Percentiles rank a stretch among this genome's conserved stretches.
phyloP scores from a whole-genome alignment of 2,888 invertebrate species.

The Thalpophila matura region DNA sequence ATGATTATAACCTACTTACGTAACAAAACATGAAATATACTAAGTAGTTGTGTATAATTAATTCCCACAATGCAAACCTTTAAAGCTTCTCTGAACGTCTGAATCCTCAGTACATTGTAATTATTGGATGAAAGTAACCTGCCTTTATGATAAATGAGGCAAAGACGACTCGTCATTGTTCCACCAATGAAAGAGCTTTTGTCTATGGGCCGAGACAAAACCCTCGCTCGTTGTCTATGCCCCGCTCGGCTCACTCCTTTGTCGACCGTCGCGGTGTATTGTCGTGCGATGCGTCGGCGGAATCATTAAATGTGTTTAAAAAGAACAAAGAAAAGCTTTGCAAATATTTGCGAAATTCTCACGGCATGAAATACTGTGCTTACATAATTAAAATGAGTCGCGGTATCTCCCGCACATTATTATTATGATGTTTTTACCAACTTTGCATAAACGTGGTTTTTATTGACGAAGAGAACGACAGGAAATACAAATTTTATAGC shows the following conservation, averaged over 20 bases:
- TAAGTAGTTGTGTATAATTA: constrained; percentile 81
- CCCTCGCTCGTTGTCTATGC: constrained; percentile 85
- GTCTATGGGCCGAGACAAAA: constrained; percentile 87
- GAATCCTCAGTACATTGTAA: constrained; percentile 85
- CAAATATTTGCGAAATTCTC: constrained; percentile 85
- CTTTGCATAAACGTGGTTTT: constrained; percentile 58
- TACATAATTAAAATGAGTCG: constrained; percentile 55
- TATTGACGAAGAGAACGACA: constrained; percentile 51
- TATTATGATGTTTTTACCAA: constrained; percentile 38
- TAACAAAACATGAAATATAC: constrained; percentile 76
- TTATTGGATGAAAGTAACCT: constrained; percentile 90
- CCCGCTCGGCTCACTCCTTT: constrained; percentile 81
- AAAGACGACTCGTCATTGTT: constrained; percentile 86
- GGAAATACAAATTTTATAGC: constrained; percentile 59
- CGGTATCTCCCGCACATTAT: constrained; percentile 30
- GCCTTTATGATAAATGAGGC: constrained; percentile 89
- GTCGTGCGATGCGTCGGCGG: constrained; percentile 79
- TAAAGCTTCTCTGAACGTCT: constrained; percentile 70
- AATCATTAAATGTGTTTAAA: constrained; percentile 83
- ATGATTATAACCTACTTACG: constrained; percentile 66
- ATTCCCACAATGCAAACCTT: constrained; percentile 77
- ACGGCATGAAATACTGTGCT: constrained; percentile 62
- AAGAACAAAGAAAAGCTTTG: constrained; percentile 75
- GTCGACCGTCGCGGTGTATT: constrained; percentile 82
- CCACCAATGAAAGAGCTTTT: constrained; percentile 87